Base-by-base conservation (phyloP, 2,797 vertebrate genomes). In the Hydrophis major region DNA sequence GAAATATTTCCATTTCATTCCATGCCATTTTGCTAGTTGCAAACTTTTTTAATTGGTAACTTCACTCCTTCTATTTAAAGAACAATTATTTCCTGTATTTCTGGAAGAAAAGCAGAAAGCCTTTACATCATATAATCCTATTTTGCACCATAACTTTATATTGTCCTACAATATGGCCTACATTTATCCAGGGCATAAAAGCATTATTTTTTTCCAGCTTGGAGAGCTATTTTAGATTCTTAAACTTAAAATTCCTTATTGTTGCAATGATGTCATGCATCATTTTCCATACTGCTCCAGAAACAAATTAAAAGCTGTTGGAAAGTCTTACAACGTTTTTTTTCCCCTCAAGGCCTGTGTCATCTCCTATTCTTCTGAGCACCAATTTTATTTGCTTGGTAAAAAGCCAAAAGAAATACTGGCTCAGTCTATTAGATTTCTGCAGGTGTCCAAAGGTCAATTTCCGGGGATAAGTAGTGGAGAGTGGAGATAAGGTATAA, bases 11-110 rank as follows among this genome's bases (percentile, higher is more conserved):
- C 94, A 92, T 94, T 96, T 95, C 95, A 92, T 96, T 95, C 94
- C 93, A 92, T 60, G 20, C 86, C 93, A 93, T 57, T 86, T 94
- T 96, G 95, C 96, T 95, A 95, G 95, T 91, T 96, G 88, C 86
- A 95, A 91, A 95, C 92, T 96, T 87, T 95, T 96, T 95, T 93
- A 95, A 97, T 95, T 97, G 95, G 94, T 96, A 96, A 94, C 94
- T 96, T 94, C 93, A 91, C 42, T 92, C 88, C 94, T 96, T 97
- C 94, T 96, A 95, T 96, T 97, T 96, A 94, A 97, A 96, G 96
- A 95, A 94, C 92, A 96, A 93, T 89, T 94, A 95, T 97, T 97
- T 97, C 92, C 93, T 95, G 92, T 93, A 83, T 97, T 95, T 95
- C 94, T 96, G 96, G 95, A 94, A 96, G 92, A 96, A 89, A 56